Percentiles rank a stretch among this genome's conserved stretches.
These are phyloP conservation scores for Chaetorhynchus papuensis DNA, from an alignment of 2,113 vertebrate genomes.

Conservation along the genomic window DNA sequence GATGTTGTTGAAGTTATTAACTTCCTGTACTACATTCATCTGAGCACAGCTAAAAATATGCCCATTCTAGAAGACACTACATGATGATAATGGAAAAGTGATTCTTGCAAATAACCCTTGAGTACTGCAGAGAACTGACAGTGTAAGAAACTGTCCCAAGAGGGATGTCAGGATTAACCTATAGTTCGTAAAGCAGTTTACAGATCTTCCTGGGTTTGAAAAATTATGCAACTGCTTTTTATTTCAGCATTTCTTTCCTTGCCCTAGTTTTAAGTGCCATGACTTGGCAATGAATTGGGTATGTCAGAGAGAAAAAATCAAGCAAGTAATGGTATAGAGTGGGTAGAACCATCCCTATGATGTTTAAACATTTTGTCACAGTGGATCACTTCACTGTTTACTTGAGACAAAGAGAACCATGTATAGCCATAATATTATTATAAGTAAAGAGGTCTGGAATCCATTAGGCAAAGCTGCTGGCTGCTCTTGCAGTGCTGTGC, in stretches of 20 bases:
- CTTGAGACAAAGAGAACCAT: constrained; percentile 8
- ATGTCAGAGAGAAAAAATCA: not conserved
- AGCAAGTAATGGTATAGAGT: not conserved
- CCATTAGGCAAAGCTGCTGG: not conserved
- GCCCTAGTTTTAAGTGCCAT: not conserved
- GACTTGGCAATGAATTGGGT: not conserved
- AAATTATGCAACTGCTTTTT: not conserved
- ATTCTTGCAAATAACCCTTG: not conserved
- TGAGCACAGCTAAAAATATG: not conserved
- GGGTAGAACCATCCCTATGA: not conserved
- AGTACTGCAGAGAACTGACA: not conserved
- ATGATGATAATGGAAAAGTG: not conserved
- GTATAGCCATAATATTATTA: constrained; percentile 22
- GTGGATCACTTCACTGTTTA: constrained; percentile 4
- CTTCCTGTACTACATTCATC: not conserved
- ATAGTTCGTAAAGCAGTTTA: not conserved
- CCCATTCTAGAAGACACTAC: not conserved
- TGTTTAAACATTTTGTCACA: not conserved
- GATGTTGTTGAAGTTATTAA: not conserved
- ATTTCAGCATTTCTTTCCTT: not conserved
- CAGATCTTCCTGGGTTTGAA: not conserved
- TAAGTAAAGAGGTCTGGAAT: constrained; percentile 14
- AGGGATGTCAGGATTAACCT: not conserved
- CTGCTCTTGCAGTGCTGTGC: not conserved
- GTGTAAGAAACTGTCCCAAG: not conserved